Percentiles rank a stretch among this genome's conserved stretches.
phyloP scores from a whole-genome alignment of 2,797 vertebrate species.

The Hephaestus fuliginosus region DNA sequence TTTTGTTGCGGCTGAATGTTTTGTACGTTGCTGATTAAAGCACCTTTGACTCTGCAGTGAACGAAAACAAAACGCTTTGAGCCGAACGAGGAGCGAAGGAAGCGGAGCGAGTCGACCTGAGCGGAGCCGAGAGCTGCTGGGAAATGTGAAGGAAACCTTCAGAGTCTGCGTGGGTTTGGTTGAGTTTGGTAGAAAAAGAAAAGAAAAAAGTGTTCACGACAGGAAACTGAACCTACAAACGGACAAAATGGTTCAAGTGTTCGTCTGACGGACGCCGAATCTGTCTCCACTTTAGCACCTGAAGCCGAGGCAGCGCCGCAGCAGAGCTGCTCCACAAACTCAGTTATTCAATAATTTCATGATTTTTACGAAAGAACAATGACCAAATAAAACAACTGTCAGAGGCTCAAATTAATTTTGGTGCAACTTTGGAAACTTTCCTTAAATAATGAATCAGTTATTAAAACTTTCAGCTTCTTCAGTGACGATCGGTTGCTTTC shows the following conservation, averaged over 20 bases:
- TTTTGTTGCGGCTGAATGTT: too few relatives aligned
- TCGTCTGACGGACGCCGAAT: not conserved
- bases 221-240: not conserved
- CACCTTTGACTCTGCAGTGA: too few relatives aligned
- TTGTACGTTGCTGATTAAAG: too few relatives aligned
- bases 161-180: conserved; percentile 13
- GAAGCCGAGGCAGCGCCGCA: conserved; percentile 26
- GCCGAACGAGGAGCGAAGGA: too few relatives aligned
- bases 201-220: not conserved
- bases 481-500: not conserved
- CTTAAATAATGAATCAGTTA: too few relatives aligned
- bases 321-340: conserved; percentile 2
- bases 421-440: too few relatives aligned
- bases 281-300: conserved; percentile 46
- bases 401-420: too few relatives aligned
- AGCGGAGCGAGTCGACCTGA: not conserved
- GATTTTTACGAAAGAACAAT: too few relatives aligned
- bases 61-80: too few relatives aligned
- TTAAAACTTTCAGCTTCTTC: too few relatives aligned
- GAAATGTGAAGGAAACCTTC: not conserved
- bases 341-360: too few relatives aligned
- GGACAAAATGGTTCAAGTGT: not conserved
- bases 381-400: too few relatives aligned
- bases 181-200: not conserved
- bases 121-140: conserved; percentile 8